A percentile compares a stretch with the other conserved stretches of the same genome.
Evolutionary conservation across 2,888 invertebrate genomes (phyloP).

Genomic region (Amblyteles armatorius): DNA sequence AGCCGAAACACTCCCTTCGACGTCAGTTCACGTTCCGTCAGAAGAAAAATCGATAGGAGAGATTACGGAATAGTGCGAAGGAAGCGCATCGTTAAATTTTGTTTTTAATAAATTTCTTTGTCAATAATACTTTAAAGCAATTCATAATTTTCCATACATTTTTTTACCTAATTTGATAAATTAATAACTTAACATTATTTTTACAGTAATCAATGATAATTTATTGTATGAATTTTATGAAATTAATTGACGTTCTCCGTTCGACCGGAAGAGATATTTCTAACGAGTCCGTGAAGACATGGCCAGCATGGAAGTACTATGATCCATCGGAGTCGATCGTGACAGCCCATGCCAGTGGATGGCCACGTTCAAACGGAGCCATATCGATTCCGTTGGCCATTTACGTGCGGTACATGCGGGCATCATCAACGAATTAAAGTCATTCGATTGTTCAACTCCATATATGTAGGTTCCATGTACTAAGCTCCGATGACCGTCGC

Average conservation of each 20-base stretch:
- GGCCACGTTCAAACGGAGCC: conserved; percentile 61
- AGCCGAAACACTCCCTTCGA: conserved; percentile 73
- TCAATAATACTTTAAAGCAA: not conserved
- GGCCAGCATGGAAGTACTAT: not conserved
- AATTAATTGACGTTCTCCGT: not conserved
- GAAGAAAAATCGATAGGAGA: conserved; percentile 20
- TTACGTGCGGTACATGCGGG: conserved; percentile 73
- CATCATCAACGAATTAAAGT: conserved; percentile 71
- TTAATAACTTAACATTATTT: not conserved
- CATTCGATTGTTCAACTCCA: conserved; percentile 55
- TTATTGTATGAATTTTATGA: not conserved
- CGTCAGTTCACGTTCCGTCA: conserved; percentile 14
- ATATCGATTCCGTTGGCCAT: conserved; percentile 75
- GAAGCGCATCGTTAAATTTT: not conserved
- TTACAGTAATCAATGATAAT: not conserved
- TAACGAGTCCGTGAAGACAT: not conserved
- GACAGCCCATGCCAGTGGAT: conserved; percentile 30
- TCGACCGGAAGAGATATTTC: not conserved
- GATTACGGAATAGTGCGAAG: not conserved
- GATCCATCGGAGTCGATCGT: conserved; percentile 25
- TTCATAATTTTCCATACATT: not conserved
- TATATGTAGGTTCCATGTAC: conserved; percentile 36
- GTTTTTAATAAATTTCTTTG: not conserved
- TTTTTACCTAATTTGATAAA: not conserved
- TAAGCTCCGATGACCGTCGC: conserved; percentile 13